A percentile compares a stretch with the other conserved stretches of the same genome.
phyloP scores from a whole-genome alignment of 2,113 vertebrate genomes.

The Mustela lutreola region DNA sequence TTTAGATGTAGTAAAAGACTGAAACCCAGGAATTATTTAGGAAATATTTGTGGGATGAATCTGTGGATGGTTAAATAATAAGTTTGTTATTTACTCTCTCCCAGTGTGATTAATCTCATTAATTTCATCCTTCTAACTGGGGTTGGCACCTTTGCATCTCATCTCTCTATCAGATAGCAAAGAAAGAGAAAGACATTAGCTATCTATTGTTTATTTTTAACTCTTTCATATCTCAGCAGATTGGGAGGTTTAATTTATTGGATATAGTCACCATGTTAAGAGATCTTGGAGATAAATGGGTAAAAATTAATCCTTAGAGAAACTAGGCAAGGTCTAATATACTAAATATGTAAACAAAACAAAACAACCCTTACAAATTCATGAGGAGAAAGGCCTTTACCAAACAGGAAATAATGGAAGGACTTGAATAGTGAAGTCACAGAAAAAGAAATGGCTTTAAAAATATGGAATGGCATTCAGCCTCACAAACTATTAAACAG shows the following conservation, averaged over 20 bases:
- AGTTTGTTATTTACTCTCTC: not conserved
- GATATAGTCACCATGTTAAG: not conserved
- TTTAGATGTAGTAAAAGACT: not conserved
- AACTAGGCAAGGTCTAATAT: not conserved
- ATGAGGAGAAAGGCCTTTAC: not conserved
- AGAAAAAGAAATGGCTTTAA: not conserved
- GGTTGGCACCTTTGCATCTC: not conserved
- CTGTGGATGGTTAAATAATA: not conserved
- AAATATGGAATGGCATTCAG: not conserved
- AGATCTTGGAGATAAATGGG: not conserved
- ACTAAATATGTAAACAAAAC: not conserved
- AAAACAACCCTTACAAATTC: not conserved
- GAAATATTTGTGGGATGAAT: not conserved
- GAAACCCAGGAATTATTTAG: not conserved
- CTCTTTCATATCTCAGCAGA: not conserved
- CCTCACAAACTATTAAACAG: not conserved
- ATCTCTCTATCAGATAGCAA: not conserved
- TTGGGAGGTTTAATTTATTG: not conserved
- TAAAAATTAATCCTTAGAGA: conserved; percentile 17
- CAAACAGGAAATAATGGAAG: not conserved
- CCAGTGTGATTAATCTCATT: not conserved
- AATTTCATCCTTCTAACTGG: conserved; percentile 16
- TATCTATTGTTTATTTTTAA: conserved; percentile 18
- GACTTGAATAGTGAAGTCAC: not conserved
- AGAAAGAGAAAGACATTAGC: not conserved